Base-by-base conservation (phyloP, 1,140 invertebrate species). In the Metopolophium dirhodum region DNA sequence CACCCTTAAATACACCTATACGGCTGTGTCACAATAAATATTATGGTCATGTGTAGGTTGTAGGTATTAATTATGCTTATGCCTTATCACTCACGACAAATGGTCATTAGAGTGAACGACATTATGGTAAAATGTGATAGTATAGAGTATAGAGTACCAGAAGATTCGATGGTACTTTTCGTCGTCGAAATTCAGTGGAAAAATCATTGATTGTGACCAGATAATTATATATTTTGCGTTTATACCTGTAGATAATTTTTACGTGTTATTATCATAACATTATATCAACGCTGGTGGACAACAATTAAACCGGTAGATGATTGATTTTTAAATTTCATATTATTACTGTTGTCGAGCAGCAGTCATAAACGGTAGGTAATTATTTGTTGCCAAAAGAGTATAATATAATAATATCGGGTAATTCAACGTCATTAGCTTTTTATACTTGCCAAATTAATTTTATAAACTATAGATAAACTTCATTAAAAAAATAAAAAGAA, bases 391-490 rank as follows among this genome's bases (percentile, higher is more conserved):
- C 30, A 68, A 68, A n/a, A n/a, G 30, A 68, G 30, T 68, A 68
- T 68, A n/a, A 68, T 68, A 30, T 68, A 68, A 61, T 61, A 61
- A 68, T 68, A n/a, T 68, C 11, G 11, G 61, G 61, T 68, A 68
- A 68, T 68, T 68, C 11, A 30, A 2, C 4, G 61, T 68, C 30
- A 68, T 68, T 68, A 30, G 14, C 11, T 68, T 68, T 61, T 68
- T 14, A 68, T n/a, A 45, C 37, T 82, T 22, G 35, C 20, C 2
- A 37, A 85, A 85, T 41, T 85, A 85, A 37, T 85, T 41, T 85
- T 9, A 85, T n/a, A 87, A 87, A 87, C 20, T 87, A 87, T n/a
- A 49, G 45, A 87, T 49, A 87, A n/a, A 87, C 22, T 49, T 20
- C 45, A 87, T 87, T 41, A 85, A 41, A 83, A 86, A 86, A 26